These are phyloP conservation scores for Troglohyphantes excavatus DNA, from an alignment of 2,888 invertebrate species.

Conservation along the genomic window DNA sequence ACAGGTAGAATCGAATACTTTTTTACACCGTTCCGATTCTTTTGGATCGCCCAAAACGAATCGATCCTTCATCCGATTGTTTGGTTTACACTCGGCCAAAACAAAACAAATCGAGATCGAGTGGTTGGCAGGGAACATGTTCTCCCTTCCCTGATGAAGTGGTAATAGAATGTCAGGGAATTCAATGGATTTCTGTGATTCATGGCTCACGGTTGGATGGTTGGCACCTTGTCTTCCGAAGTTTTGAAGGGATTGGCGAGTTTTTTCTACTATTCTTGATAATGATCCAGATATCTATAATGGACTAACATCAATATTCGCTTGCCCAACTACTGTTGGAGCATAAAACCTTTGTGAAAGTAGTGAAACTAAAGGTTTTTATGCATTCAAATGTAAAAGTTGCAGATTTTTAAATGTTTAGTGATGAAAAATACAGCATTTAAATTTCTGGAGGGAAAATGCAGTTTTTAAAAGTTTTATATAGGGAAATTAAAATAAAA, in stretches of 20 bases:
- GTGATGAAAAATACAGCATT: too few species aligned
- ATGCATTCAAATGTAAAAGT: too few species aligned
- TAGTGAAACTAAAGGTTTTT: too few species aligned
- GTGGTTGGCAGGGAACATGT: conserved; percentile 30
- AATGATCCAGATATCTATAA: not conserved
- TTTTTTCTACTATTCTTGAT: not conserved
- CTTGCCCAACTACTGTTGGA: too few species aligned
- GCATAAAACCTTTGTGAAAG: too few species aligned
- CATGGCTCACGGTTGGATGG: conserved; percentile 3
- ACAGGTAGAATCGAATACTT: not conserved
- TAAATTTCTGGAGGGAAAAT: too few species aligned
- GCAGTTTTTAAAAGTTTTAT: too few species aligned
- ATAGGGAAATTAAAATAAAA: too few species aligned
- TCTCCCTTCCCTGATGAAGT: conserved; percentile 52
- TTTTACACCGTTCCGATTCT: conserved; percentile 9
- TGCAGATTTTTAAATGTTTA: too few species aligned
- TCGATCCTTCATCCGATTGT: conserved; percentile 47
- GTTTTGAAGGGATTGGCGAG: not conserved
- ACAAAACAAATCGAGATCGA: conserved; percentile 48
- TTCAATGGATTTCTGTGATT: conserved; percentile 38
- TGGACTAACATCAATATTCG: too few species aligned
- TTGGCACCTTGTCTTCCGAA: conserved; percentile 5
- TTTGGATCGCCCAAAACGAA: conserved; percentile 16
- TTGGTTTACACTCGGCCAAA: conserved; percentile 11
- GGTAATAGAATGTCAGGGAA: conserved; percentile 53